These are phyloP conservation scores for Notocelia uddmanniana DNA, from an alignment of 2,888 invertebrate species.

Conservation along the genomic window DNA sequence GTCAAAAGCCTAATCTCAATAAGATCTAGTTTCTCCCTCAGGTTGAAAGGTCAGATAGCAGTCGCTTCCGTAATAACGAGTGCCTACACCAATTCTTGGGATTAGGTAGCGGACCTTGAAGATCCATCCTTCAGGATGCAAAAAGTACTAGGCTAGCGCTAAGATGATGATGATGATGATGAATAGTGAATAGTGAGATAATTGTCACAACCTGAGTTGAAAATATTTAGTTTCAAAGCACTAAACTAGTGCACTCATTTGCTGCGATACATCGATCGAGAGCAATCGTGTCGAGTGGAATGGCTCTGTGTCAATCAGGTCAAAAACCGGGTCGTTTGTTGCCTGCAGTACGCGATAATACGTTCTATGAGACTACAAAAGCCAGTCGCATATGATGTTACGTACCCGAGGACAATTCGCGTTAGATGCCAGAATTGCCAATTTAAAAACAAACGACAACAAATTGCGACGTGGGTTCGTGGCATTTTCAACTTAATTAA, in stretches of 20 bases:
- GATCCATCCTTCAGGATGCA: no score
- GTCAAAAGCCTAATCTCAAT: no score
- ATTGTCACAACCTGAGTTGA: background rate
- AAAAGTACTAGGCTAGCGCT: no score
- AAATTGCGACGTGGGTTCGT: slow-evolving; percentile 2
- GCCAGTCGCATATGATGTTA: background rate
- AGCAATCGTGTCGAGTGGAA: slow-evolving; percentile 23
- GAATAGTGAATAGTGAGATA: background rate
- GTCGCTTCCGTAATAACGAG: no score
- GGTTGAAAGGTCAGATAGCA: no score
- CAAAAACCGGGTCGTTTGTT: slow-evolving; percentile 16
- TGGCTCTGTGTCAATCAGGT: slow-evolving; percentile 26
- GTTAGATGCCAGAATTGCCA: slow-evolving; percentile 24
- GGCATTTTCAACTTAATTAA: slow-evolving; percentile 27
- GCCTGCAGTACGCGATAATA: background rate
- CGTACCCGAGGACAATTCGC: slow-evolving; percentile 12
- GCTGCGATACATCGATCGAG: slow-evolving; percentile 19
- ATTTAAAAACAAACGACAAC: slow-evolving; percentile 22
- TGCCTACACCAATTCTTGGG: no score
- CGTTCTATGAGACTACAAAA: background rate
- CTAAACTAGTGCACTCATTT: slow-evolving; percentile 24
- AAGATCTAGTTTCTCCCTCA: no score
- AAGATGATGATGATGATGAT: no score
- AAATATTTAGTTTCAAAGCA: background rate
- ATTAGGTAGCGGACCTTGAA: no score